Conservation (phyloP, 2,888 invertebrate species). For the Volucella inanis region DNA sequence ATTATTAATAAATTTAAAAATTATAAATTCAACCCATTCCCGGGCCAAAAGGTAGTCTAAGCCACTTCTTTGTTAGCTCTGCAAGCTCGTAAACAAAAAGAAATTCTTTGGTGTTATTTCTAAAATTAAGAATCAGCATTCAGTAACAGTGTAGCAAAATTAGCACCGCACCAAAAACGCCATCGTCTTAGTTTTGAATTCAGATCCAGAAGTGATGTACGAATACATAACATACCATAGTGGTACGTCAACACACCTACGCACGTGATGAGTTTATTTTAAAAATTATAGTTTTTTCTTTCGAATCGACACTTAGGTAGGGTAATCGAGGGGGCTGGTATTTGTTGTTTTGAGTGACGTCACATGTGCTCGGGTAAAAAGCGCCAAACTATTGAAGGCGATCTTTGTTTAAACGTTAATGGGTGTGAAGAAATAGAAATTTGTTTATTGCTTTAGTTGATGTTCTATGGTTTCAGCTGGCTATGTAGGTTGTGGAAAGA, state of each 20-base stretch:
- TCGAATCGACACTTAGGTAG: too few species aligned
- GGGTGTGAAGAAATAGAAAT: conserved; percentile 15
- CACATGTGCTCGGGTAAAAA: conserved; percentile 17
- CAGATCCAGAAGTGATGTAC: conserved; percentile 9
- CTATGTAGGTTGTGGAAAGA: too few species aligned
- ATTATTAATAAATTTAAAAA: too few species aligned
- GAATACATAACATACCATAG: too few species aligned
- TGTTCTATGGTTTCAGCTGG: too few species aligned
- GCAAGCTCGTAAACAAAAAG: neutral
- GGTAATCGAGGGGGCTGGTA: neutral
- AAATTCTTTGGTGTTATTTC: neutral
- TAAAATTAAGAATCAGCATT: neutral
- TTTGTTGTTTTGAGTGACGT: conserved; percentile 64
- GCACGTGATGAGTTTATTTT: conserved; percentile 39
- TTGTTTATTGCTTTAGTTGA: neutral
- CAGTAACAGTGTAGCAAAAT: conserved; percentile 18
- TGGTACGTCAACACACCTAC: conserved; percentile 51
- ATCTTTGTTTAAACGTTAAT: conserved; percentile 26
- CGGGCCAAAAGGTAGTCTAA: neutral
- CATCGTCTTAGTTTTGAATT: conserved; percentile 53
- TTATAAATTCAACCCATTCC: too few species aligned
- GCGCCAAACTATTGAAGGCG: conserved; percentile 35
- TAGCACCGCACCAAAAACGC: conserved; percentile 61
- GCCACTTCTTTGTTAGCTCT: neutral
- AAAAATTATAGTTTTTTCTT: conserved; percentile 3